Evolutionary conservation across 2,888 invertebrate species (phyloP).

Genomic region (Chrysodeixis includens): DNA sequence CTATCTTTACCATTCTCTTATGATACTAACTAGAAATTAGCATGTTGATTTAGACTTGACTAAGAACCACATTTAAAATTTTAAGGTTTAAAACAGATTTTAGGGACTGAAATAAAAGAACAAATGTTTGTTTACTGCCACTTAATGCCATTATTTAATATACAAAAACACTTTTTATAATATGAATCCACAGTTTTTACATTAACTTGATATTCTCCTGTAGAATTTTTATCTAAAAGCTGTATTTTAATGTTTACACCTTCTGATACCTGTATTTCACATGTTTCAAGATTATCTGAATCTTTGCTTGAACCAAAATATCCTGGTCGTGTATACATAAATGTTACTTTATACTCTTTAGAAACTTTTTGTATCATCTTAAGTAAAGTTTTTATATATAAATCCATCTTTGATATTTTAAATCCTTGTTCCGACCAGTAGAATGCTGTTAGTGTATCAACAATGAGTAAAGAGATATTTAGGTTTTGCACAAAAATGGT

Average conservation of each 20-base stretch:
- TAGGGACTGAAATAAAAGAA: constrained; percentile 25
- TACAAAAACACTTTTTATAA: constrained; percentile 45
- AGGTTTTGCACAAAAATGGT: constrained; percentile 74
- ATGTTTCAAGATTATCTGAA: constrained; percentile 65
- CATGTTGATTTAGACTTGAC: neutral
- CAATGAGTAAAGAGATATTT: constrained; percentile 78
- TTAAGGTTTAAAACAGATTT: neutral
- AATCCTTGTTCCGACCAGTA: constrained; percentile 87
- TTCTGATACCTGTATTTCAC: constrained; percentile 64
- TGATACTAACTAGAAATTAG: neutral
- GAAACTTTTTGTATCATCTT: constrained; percentile 80
- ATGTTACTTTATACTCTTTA: constrained; percentile 83
- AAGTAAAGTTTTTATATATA: constrained; percentile 82
- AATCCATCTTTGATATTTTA: constrained; percentile 85
- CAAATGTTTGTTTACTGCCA: constrained; percentile 45
- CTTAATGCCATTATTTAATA: constrained; percentile 49
- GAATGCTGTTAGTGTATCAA: constrained; percentile 85
- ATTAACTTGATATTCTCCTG: constrained; percentile 45
- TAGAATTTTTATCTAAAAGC: constrained; percentile 50
- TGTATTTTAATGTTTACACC: constrained; percentile 79
- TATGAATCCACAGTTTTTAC: constrained; percentile 50
- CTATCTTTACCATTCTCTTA: neutral
- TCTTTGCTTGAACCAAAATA: constrained; percentile 84
- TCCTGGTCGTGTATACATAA: constrained; percentile 87
- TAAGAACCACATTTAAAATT: neutral